These are phyloP conservation scores for Rhingia campestris DNA, from an alignment of 2,888 invertebrate species.

Conservation along the genomic window DNA sequence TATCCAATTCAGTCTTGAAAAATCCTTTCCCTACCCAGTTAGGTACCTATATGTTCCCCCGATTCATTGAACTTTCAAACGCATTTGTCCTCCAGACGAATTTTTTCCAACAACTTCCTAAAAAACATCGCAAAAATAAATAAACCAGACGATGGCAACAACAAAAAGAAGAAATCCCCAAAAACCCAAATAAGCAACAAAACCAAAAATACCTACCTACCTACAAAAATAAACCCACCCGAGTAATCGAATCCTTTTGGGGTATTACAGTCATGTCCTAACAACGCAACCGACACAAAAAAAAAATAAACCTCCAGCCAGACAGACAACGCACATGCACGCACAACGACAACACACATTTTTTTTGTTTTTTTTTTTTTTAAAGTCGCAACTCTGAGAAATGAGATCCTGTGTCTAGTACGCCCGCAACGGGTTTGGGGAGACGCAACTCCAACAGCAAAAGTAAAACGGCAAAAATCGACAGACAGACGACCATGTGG, in stretches of 20 bases:
- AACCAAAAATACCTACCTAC: slow-evolving; percentile 22
- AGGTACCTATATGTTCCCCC: not conserved
- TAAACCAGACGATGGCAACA: slow-evolving; percentile 39
- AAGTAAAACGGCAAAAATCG: slow-evolving; percentile 33
- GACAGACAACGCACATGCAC: slow-evolving; percentile 64
- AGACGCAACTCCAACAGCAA: not conserved
- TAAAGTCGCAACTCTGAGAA: slow-evolving; percentile 49
- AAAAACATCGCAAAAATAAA: slow-evolving; percentile 36
- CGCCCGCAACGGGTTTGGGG: not conserved
- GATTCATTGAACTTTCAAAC: slow-evolving; percentile 27
- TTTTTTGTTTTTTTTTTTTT: slow-evolving; percentile 7
- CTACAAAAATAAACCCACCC: slow-evolving; percentile 2
- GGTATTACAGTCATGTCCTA: slow-evolving; percentile 47
- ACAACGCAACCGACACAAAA: slow-evolving; percentile 30
- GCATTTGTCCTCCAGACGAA: slow-evolving; percentile 39
- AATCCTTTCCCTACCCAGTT: not conserved
- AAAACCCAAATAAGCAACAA: slow-evolving; percentile 4
- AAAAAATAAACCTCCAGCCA: slow-evolving; percentile 48
- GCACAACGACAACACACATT: slow-evolving; percentile 37
- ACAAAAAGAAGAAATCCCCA: slow-evolving; percentile 30
- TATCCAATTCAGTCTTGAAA: too few species aligned
- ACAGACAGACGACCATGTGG: slow-evolving; percentile 21
- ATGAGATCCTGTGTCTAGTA: slow-evolving; percentile 48
- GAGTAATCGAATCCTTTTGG: slow-evolving; percentile 69
- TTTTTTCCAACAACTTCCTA: slow-evolving; percentile 45